Conservation (phyloP, 1,140 invertebrate species). For the Centruroides sculpturatus region DNA sequence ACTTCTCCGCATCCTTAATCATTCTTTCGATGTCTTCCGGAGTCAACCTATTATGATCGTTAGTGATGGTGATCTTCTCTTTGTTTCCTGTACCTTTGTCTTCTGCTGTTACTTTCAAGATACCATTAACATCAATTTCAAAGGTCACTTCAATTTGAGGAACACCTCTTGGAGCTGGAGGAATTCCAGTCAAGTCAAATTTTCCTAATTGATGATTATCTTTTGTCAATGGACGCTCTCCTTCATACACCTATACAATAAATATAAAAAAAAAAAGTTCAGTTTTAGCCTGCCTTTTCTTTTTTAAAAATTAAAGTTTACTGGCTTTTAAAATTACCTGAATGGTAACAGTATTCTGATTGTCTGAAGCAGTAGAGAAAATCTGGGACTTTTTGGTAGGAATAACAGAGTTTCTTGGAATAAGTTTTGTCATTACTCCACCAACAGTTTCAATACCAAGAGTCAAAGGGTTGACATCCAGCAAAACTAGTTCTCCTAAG, state of each 20-base stretch:
- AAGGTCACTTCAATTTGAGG: constrained; percentile 79
- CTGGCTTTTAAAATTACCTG: constrained; percentile 37
- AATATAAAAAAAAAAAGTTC: no score
- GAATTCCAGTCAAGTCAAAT: constrained; percentile 96
- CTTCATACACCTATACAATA: constrained; percentile 58
- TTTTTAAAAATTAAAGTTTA: no score
- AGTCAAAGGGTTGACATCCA: constrained; percentile 96
- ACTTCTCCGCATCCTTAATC: constrained; percentile 97
- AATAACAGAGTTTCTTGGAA: constrained; percentile 94
- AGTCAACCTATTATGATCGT: constrained; percentile 90
- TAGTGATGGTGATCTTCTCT: constrained; percentile 97
- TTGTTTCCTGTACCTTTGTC: constrained; percentile 97
- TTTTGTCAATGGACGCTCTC: constrained; percentile 98
- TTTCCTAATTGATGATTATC: constrained; percentile 96
- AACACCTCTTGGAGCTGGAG: constrained; percentile 90
- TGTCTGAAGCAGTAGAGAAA: constrained; percentile 97
- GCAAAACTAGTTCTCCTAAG: constrained; percentile 76
- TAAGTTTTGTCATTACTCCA: constrained; percentile 98
- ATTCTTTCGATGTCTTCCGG: constrained; percentile 97
- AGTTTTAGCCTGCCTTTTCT: no score
- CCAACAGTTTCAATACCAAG: constrained; percentile 99
- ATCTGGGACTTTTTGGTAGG: constrained; percentile 99
- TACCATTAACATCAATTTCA: constrained; percentile 98
- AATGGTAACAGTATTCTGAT: constrained; percentile 97
- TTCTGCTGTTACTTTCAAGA: constrained; percentile 84